Evolutionary conservation across 2,797 vertebrate genomes (phyloP).

Genomic region (Eutrigla gurnardus): DNA sequence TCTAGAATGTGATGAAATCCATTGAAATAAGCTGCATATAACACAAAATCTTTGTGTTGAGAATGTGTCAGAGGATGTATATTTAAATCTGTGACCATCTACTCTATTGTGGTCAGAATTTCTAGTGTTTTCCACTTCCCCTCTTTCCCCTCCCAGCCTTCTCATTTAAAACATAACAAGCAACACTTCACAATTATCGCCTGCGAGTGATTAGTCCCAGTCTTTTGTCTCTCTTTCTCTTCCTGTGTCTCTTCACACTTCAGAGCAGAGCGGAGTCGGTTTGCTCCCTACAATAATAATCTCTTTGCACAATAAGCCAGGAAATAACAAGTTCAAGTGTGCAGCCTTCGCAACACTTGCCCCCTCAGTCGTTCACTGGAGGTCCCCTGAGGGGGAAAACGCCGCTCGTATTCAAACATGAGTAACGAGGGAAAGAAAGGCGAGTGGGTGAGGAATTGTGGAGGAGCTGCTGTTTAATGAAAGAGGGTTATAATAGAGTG

Average conservation of each 20-base stretch:
- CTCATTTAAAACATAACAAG: conserved; percentile 17
- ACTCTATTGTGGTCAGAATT: not conserved
- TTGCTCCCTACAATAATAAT: conserved; percentile 45
- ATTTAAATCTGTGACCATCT: not conserved
- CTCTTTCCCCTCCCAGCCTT: not conserved
- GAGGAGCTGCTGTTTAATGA: conserved; percentile 56
- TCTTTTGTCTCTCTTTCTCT: conserved; percentile 36
- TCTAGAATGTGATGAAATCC: not conserved
- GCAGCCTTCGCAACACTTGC: conserved; percentile 41
- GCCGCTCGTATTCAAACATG: conserved; percentile 39
- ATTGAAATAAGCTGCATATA: not conserved
- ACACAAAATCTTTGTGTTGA: not conserved
- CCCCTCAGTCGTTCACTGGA: conserved; percentile 32
- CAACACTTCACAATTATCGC: conserved; percentile 21
- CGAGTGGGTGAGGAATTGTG: conserved; percentile 43
- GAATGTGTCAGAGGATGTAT: not conserved
- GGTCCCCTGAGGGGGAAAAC: conserved; percentile 28
- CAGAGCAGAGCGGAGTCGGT: conserved; percentile 31
- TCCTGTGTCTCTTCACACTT: conserved; percentile 33
- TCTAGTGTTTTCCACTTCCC: not conserved
- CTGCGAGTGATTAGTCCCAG: conserved; percentile 28
- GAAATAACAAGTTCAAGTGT: conserved; percentile 69
- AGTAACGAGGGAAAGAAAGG: conserved; percentile 42
- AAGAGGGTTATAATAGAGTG: conserved; percentile 47
- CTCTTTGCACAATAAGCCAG: conserved; percentile 31